Conservation (phyloP, 2,797 vertebrate genomes). For the Neoniphon sammara region DNA sequence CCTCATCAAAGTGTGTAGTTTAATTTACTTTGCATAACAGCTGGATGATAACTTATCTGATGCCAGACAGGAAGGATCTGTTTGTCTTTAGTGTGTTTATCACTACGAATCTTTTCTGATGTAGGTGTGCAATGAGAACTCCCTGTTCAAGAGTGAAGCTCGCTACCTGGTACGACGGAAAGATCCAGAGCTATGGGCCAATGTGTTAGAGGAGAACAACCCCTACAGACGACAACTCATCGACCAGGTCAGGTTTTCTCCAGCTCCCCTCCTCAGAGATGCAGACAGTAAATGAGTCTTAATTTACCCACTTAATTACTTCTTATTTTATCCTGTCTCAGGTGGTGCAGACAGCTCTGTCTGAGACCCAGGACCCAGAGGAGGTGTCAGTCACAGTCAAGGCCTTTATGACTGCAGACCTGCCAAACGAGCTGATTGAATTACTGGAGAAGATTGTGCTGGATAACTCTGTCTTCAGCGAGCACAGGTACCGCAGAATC, state of each 20-base stretch:
- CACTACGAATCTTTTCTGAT: not conserved
- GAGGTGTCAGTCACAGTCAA: slow-evolving; percentile 90
- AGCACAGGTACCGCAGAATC: slow-evolving; percentile 84
- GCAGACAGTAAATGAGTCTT: not conserved
- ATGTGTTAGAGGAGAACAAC: slow-evolving; percentile 90
- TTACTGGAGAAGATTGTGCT: slow-evolving; percentile 92
- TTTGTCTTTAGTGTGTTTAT: not conserved
- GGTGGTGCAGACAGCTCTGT: slow-evolving; percentile 93
- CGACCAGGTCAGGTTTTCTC: slow-evolving; percentile 85
- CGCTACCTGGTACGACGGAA: slow-evolving; percentile 91
- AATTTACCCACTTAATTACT: not conserved
- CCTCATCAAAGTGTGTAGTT: slow-evolving; percentile 88
- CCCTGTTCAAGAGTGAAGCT: slow-evolving; percentile 92
- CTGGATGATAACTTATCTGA: not conserved
- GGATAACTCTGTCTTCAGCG: slow-evolving; percentile 91
- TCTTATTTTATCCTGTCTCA: not conserved
- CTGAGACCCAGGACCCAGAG: slow-evolving; percentile 91
- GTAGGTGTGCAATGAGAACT: slow-evolving; percentile 95
- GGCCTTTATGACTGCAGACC: slow-evolving; percentile 91
- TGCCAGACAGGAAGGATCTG: not conserved
- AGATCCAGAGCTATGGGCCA: slow-evolving; percentile 91
- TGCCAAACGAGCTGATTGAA: slow-evolving; percentile 90
- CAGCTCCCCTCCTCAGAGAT: not conserved
- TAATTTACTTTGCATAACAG: not conserved
- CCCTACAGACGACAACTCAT: slow-evolving; percentile 90